phyloP scores from a whole-genome alignment of 2,113 vertebrate genomes.

The Atractosteus spatula region DNA sequence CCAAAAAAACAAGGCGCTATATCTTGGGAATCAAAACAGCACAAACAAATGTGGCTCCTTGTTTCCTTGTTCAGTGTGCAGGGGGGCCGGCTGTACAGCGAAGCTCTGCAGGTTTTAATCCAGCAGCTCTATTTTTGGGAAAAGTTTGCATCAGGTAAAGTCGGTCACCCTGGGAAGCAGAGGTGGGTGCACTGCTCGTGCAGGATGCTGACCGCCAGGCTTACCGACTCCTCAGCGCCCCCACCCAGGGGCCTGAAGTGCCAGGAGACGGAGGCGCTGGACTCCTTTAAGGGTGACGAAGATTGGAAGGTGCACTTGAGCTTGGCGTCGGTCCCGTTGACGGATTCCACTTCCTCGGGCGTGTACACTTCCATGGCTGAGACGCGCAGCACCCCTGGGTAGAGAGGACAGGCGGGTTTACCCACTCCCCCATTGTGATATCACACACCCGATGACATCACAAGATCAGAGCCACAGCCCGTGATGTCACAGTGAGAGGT shows the following conservation, averaged over 20 bases:
- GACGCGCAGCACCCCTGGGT: constrained; percentile 58
- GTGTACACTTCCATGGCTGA: constrained; percentile 77
- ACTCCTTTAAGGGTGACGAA: constrained; percentile 55
- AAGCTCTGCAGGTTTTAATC: too few relatives aligned
- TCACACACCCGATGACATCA: too few relatives aligned
- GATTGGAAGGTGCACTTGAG: constrained; percentile 87
- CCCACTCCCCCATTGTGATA: too few relatives aligned
- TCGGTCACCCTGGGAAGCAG: neutral
- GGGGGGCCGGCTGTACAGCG: too few relatives aligned
- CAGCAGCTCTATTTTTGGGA: too few relatives aligned
- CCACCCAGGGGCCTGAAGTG: constrained; percentile 75
- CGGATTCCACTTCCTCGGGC: constrained; percentile 67
- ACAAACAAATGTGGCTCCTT: too few relatives aligned
- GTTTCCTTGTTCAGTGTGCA: too few relatives aligned
- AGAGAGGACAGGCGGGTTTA: neutral
- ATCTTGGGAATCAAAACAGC: too few relatives aligned
- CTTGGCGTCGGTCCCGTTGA: constrained; percentile 84
- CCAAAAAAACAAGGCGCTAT: too few relatives aligned
- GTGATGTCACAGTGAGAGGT: too few relatives aligned
- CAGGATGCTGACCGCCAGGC: constrained; percentile 69
- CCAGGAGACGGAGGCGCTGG: constrained; percentile 72
- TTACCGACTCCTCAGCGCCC: constrained; percentile 74
- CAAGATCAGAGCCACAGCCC: too few relatives aligned
- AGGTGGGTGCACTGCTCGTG: neutral
- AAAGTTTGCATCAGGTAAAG: too few relatives aligned